Conservation (phyloP, 1,140 invertebrate species). For the Parasteatoda tepidariorum region DNA sequence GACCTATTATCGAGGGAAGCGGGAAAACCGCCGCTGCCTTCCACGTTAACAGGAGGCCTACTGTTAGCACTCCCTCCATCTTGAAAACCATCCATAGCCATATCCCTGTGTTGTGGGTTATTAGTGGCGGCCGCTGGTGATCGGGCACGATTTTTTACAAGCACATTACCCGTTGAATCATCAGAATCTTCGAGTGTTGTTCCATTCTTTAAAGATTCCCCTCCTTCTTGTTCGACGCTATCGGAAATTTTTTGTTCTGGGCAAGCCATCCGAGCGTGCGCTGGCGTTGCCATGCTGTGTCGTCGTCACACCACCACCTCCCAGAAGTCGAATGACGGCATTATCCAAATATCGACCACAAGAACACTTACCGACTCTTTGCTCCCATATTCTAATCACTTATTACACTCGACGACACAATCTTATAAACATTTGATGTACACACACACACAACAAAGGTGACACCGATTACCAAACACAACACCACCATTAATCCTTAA, state of each 20-base stretch:
- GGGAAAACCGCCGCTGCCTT: constrained; percentile 21
- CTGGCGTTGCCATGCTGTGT: constrained; percentile 55
- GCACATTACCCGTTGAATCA: constrained; percentile 46
- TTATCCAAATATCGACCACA: constrained; percentile 13
- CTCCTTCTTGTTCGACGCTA: constrained; percentile 27
- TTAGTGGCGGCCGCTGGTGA: constrained; percentile 16
- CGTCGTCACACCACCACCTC: constrained; percentile 56
- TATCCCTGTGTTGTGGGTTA: constrained; percentile 42
- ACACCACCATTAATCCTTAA: constrained; percentile 57
- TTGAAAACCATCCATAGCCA: constrained; percentile 60
- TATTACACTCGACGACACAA: constrained; percentile 12
- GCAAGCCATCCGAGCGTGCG: constrained; percentile 57
- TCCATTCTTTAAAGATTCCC: constrained; percentile 47
- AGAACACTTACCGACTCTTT: not conserved
- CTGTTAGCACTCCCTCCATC: constrained; percentile 52
- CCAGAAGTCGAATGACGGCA: constrained; percentile 22
- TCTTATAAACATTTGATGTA: constrained; percentile 4
- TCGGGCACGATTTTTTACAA: constrained; percentile 44
- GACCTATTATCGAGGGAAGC: constrained; percentile 34
- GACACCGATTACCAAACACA: not conserved
- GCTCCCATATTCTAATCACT: constrained; percentile 4
- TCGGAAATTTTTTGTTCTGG: constrained; percentile 50
- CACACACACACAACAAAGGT: constrained; percentile 28
- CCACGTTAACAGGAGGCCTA: constrained; percentile 24
- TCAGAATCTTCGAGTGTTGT: constrained; percentile 53